These are phyloP conservation scores for Panthera uncia DNA, from an alignment of 2,113 vertebrate genomes.

Conservation along the genomic window DNA sequence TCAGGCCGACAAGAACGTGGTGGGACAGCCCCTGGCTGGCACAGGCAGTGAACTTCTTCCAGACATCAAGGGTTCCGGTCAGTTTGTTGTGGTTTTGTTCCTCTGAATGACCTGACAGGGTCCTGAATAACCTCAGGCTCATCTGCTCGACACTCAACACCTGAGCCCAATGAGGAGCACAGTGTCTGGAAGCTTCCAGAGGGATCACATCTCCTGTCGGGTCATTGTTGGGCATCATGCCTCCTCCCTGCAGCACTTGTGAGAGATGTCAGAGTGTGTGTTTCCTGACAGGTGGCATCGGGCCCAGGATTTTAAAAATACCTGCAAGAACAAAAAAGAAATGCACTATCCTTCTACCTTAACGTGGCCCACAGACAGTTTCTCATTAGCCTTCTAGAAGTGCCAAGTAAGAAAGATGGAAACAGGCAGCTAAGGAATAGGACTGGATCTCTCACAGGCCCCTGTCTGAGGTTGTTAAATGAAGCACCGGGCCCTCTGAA, in stretches of 20 bases:
- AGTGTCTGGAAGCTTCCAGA: not conserved
- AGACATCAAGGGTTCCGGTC: not conserved
- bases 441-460: not conserved
- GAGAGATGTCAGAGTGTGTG: not conserved
- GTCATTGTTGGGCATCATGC: not conserved
- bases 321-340: not conserved
- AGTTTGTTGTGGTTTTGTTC: not conserved
- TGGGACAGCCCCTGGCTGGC: not conserved
- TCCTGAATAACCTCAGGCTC: not conserved
- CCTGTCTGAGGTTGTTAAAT: not conserved
- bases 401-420: not conserved
- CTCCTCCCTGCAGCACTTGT: not conserved
- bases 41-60: not conserved
- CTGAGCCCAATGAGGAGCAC: not conserved
- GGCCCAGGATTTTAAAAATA: not conserved
- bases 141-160: not conserved
- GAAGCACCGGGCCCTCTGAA: not conserved
- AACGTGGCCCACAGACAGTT: not conserved
- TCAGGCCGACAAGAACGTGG: not conserved
- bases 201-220: not conserved
- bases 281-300: not conserved
- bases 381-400: not conserved
- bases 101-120: not conserved
- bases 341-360: not conserved
- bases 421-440: accelerated